Base-by-base conservation (phyloP, 2,797 vertebrate species). In the Microctenopoma steveboyesi region DNA sequence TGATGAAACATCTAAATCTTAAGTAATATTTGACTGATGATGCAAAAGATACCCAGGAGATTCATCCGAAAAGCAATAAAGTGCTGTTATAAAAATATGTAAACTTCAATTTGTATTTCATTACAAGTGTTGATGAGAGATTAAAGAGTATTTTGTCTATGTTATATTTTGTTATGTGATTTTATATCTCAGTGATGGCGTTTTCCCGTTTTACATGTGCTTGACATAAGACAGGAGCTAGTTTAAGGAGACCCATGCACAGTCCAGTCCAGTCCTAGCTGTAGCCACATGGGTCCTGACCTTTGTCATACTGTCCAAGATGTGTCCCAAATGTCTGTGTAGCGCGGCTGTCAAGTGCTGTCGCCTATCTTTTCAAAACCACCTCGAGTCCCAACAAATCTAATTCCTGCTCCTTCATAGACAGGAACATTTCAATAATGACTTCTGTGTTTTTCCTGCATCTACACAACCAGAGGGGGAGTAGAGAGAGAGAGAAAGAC, bases 371-470 rank as follows among this genome's bases (percentile, higher is more conserved):
- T 75, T 75, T 79, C 73, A 87, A 83, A 91, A 74, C 83, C 85
- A 83, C 82, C 81, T 74, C 47, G 85, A 89, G 73, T 73, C 71
- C 56, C 69, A 73, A 79, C 86, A 91, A 92, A 93, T 92, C 84
- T 46, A 91, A 92, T 92, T 82, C 76, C 72, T 74, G 67, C 69
- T 82, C 69, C 84, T 84, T 89, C 74, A 68, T 87, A 79, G 76
- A 80, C 63, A 35, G 70, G 18, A 80, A 84, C 88, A 91, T 91
- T 92, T 91, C 86, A 91, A 93, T 93, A 92, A 92, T 85, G 86
- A 92, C 90, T 88, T 84, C 75, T 88, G 88, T 80, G 88, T 86
- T 87, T 84, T 76, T 85, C 85, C 86, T 88, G 79, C 81, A 85
- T 85, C 81, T 80, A 85, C 76, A 82, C 81, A 75, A 78, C 84